These are phyloP conservation scores for Azorinus chamasolen DNA, from an alignment of 2,888 invertebrate species.

Conservation along the genomic window DNA sequence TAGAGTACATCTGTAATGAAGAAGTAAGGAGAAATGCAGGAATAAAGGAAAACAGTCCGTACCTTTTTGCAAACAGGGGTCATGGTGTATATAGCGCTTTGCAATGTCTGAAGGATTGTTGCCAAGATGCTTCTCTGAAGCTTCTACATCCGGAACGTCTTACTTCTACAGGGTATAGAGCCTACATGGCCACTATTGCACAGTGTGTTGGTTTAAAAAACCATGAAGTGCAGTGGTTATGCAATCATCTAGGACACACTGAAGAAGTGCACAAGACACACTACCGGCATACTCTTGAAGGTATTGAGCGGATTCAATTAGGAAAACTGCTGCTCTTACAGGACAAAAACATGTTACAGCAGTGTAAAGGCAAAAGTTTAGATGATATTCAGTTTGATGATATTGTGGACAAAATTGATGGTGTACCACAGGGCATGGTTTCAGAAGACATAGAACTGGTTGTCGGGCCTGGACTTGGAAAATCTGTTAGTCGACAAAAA, in stretches of 20 bases:
- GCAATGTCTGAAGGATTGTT: neutral
- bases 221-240: constrained; percentile 27
- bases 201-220: too few species aligned
- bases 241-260: constrained; percentile 16
- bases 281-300: constrained; percentile 14
- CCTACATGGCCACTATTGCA: constrained; percentile 5
- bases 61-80: too few species aligned
- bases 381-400: constrained; percentile 32
- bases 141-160: neutral
- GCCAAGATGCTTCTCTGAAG: neutral
- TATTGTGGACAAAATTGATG: too few species aligned
- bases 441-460: too few species aligned
- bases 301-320: constrained; percentile 13
- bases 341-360: constrained; percentile 5
- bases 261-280: constrained; percentile 14
- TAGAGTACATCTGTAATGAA: too few species aligned
- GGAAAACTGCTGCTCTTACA: constrained; percentile 11
- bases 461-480: too few species aligned
- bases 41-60: too few species aligned
- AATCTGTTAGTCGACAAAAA: too few species aligned
- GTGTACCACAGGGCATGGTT: too few species aligned
- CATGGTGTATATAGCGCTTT: neutral
- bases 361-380: constrained; percentile 16
- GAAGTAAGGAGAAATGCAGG: too few species aligned
- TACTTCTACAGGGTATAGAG: constrained; percentile 4